Percentiles rank a stretch among this genome's conserved stretches.
Evolutionary conservation across 2,797 vertebrate species (phyloP).

Genomic region (Melopsittacus undulatus): DNA sequence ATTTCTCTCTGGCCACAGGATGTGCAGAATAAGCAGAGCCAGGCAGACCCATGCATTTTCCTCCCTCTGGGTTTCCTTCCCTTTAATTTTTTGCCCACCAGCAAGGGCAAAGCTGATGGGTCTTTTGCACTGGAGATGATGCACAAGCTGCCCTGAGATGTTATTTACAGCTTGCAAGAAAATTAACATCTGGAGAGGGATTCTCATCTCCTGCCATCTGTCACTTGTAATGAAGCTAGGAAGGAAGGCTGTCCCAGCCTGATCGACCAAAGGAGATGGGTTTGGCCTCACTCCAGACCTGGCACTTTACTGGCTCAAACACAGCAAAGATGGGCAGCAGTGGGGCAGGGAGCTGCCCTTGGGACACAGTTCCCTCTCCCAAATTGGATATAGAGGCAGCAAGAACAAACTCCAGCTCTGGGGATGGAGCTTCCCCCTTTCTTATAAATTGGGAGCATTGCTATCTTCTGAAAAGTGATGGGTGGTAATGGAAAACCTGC

Average conservation of each 20-base stretch:
- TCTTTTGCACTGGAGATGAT: background rate
- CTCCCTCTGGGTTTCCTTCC: background rate
- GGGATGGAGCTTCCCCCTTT: background rate
- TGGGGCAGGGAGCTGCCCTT: background rate
- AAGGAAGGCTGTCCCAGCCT: background rate
- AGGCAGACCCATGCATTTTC: background rate
- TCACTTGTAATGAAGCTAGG: background rate
- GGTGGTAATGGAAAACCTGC: background rate
- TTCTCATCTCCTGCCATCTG: conserved; percentile 45
- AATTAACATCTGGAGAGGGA: conserved; percentile 57
- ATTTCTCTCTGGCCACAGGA: background rate
- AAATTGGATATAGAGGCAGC: background rate
- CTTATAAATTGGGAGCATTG: accelerated
- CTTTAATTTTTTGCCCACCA: background rate
- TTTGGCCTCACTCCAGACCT: background rate
- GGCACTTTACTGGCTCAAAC: background rate
- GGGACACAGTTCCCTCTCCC: background rate
- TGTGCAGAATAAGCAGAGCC: background rate
- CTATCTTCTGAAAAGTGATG: background rate
- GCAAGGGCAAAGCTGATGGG: conserved; percentile 27
- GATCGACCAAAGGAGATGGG: accelerated
- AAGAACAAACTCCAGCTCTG: background rate
- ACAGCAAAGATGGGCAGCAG: background rate
- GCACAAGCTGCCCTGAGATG: background rate
- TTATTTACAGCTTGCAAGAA: conserved; percentile 34